phyloP scores from a whole-genome alignment of 2,888 invertebrate genomes.

The Halictus quadricinctus region DNA sequence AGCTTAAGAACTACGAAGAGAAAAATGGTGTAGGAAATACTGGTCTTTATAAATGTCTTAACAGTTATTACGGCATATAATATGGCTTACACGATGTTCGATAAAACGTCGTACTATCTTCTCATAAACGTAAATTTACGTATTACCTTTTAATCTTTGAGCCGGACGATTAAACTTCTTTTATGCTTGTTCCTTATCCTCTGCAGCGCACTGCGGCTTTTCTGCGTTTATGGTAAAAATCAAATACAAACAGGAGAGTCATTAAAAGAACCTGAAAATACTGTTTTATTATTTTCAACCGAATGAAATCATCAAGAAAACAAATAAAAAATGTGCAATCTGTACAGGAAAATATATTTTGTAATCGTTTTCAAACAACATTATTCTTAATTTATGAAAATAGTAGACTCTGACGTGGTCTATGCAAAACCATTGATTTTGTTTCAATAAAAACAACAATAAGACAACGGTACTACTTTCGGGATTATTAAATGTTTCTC shows the following conservation, averaged over 20 bases:
- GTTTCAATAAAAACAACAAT: neutral
- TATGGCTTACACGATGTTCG: neutral
- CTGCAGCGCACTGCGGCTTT: neutral
- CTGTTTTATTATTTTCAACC: neutral
- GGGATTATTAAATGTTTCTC: neutral
- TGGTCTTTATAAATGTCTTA: neutral
- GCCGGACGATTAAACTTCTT: neutral
- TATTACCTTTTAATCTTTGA: constrained; percentile 7
- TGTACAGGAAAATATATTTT: neutral
- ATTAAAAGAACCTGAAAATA: neutral
- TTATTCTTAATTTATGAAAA: neutral
- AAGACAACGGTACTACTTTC: neutral
- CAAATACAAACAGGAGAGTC: neutral
- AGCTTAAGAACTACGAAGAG: neutral
- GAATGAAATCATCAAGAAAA: neutral
- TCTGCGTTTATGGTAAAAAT: neutral
- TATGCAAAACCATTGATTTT: neutral
- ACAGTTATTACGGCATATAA: neutral
- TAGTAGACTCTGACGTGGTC: neutral
- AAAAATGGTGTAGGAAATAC: neutral
- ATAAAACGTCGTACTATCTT: neutral
- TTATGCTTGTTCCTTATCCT: neutral
- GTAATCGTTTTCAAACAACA: neutral
- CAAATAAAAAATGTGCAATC: neutral
- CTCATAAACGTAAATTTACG: neutral